These are phyloP conservation scores for Spongilla lacustris DNA, from an alignment of 37 sponge, comb jelly and placozoan species.

Conservation along the genomic window DNA sequence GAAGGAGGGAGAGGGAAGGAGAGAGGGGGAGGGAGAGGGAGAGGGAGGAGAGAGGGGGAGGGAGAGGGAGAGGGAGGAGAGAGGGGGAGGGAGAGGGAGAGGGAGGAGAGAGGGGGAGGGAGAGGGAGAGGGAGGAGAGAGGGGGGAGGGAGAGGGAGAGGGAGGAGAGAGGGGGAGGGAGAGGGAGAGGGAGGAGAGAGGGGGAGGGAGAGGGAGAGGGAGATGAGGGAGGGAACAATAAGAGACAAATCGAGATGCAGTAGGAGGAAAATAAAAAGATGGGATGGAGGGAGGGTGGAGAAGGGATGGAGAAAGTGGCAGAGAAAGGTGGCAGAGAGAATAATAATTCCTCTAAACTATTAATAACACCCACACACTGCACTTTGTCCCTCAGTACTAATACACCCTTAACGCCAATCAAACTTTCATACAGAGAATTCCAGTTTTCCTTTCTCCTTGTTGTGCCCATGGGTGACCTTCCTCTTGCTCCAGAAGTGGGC, in stretches of 20 bases:
- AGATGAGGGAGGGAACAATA: not conserved
- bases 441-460: constrained; percentile 70
- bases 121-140: too few species aligned
- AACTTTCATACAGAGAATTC: constrained; percentile 61
- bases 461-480: constrained; percentile 37
- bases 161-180: not conserved
- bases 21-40: not conserved
- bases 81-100: too few species aligned
- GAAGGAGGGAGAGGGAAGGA: not conserved
- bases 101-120: too few species aligned
- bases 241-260: too few species aligned
- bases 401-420: too few species aligned
- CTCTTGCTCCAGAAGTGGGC: constrained; percentile 75
- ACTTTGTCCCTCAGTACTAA: too few species aligned
- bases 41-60: not conserved
- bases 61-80: not conserved
- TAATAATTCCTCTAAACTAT: too few species aligned
- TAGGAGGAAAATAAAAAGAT: too few species aligned
- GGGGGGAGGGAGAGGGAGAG: not conserved
- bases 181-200: not conserved
- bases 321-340: too few species aligned
- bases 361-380: too few species aligned
- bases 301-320: not conserved
- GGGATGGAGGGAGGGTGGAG: not conserved
- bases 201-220: not conserved